Base-by-base conservation (phyloP, 2,113 vertebrate species). In the Aix galericulata region DNA sequence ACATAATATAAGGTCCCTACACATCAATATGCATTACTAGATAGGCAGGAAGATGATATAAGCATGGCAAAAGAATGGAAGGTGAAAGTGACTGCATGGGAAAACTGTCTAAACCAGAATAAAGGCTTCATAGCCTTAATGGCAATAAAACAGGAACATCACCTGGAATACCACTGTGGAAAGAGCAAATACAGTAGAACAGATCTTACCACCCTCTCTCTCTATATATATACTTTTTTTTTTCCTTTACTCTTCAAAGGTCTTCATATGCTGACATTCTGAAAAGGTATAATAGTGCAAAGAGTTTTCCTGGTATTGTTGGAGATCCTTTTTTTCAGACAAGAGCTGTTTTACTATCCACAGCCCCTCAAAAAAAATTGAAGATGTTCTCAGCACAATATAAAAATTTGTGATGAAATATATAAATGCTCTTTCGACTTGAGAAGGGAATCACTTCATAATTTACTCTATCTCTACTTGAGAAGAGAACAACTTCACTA, bases 391-490 rank as follows among this genome's bases (percentile, higher is more conserved):
- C 76, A 95, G n/a, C 56, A 52, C 50, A 58, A 59, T 71, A 52
- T 62, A 90, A 96, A 91, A 94, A 68, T 71, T 64, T 10, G 25
- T 94, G 10, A 58, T 91, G 56, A 95, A 97, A 97, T 59, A 75
- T 88, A 81, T 25, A 96, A 94, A 93, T 96, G 78, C 66, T 71
- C 16, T 97, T 97, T 95, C 26, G 27, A 71, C 69, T 94, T 84
- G 5, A 82, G 58, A 82, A 95, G 62, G 62, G 55, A 96, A 88
- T 82, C 29, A 66, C 77, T 96, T 97, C 58, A 82, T 95, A 93
- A 92, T 96, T 97, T 87, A 89, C 50, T 74, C 69, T 73, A 77
- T 87, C 62, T 86, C 63, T 88, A 72, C 80, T 93, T 92, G 76
- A 96, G 67, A 91, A 82, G 73, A 94, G 72, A 94, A 91, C 13